These are phyloP conservation scores for Sphyrna mokarran DNA, from an alignment of 2,113 vertebrate species.

Conservation along the genomic window DNA sequence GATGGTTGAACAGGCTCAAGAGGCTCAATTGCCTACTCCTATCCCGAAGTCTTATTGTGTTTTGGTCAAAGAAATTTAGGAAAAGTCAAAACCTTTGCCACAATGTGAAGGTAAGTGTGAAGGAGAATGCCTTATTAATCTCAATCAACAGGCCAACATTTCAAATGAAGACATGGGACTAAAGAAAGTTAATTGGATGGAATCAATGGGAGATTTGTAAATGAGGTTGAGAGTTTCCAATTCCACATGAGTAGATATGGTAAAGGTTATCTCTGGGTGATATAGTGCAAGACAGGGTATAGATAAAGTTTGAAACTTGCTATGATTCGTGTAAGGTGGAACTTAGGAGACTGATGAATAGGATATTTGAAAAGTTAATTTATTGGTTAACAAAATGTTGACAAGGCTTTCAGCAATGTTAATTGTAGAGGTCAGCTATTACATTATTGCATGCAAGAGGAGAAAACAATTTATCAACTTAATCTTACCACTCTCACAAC, in stretches of 20 bases:
- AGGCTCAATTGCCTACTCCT: too few relatives aligned
- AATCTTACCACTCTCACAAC: background rate
- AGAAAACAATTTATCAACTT: background rate
- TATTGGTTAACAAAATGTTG: background rate
- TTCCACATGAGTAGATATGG: background rate
- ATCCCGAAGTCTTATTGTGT: too few relatives aligned
- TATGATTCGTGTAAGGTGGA: background rate
- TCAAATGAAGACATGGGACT: background rate
- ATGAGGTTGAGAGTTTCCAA: background rate
- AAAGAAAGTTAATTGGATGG: background rate
- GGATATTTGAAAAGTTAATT: background rate
- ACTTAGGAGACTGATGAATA: background rate
- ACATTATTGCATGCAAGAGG: background rate
- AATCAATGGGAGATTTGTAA: background rate
- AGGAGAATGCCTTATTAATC: background rate
- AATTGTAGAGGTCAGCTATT: background rate
- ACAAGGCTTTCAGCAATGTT: background rate
- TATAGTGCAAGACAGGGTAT: background rate
- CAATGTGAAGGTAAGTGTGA: background rate
- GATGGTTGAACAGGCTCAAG: too few relatives aligned
- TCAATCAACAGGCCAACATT: background rate
- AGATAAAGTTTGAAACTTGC: background rate
- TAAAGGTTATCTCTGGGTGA: background rate
- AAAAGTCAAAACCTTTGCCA: background rate
- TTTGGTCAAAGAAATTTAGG: background rate